A percentile compares a stretch with the other conserved stretches of the same genome.
Evolutionary conservation across 2,113 vertebrate genomes (phyloP).

Genomic region (Uria lomvia): DNA sequence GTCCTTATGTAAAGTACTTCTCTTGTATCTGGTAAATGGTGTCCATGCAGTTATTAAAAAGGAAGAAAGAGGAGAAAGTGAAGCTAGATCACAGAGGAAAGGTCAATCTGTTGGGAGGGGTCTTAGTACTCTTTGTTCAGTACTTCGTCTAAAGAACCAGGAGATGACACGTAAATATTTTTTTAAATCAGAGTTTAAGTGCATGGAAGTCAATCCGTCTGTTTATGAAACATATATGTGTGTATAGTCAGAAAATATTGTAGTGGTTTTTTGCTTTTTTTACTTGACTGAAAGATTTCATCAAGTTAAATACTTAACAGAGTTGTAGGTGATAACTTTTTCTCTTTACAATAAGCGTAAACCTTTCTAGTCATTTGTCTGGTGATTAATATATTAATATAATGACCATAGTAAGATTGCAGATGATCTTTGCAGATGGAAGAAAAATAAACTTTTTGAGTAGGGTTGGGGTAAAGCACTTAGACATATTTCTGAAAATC

Average conservation of each 20-base stretch:
- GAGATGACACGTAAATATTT: not conserved
- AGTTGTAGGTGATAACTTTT: not conserved
- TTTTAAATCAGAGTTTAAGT: not conserved
- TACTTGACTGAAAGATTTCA: not conserved
- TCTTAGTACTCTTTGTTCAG: not conserved
- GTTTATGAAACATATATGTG: not conserved
- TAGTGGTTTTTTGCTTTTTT: not conserved
- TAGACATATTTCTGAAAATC: not conserved
- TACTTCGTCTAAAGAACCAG: not conserved
- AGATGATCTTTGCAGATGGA: not conserved
- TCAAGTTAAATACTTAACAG: not conserved
- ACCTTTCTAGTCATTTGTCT: not conserved
- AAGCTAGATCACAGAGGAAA: constrained; percentile 16
- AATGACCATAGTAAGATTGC: not conserved
- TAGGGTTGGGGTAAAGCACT: not conserved
- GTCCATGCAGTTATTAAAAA: constrained; percentile 53
- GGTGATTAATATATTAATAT: not conserved
- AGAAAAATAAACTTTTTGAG: not conserved
- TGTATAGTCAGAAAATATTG: not conserved
- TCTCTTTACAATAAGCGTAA: not conserved
- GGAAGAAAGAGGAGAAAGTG: constrained; percentile 24
- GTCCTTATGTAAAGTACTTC: constrained; percentile 22
- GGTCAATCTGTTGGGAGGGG: not conserved
- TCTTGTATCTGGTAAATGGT: constrained; percentile 21
- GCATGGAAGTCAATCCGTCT: not conserved